phyloP scores from a whole-genome alignment of 2,888 invertebrate genomes.

The Cephus pygmeus region DNA sequence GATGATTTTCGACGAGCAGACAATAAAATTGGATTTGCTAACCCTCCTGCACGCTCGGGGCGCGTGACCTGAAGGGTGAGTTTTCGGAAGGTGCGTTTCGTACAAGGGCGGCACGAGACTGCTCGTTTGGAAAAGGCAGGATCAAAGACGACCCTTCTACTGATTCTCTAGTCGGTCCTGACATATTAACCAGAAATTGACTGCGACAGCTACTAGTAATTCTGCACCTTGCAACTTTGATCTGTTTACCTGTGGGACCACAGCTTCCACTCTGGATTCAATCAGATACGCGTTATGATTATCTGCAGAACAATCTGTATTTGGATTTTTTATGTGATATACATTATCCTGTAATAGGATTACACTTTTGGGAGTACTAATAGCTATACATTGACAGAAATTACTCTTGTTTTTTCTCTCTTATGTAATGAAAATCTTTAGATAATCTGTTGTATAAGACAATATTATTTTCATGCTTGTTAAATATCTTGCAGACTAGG shows the following conservation, averaged over 20 bases:
- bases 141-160: slow-evolving; percentile 48
- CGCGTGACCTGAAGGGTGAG: slow-evolving; percentile 43
- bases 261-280: slow-evolving; percentile 26
- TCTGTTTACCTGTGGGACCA: slow-evolving; percentile 41
- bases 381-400: no score
- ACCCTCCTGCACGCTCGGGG: slow-evolving; percentile 38
- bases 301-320: no score
- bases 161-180: slow-evolving; percentile 44
- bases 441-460: no score
- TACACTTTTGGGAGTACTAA: no score
- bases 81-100: slow-evolving; percentile 44
- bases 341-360: no score
- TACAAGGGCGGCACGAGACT: slow-evolving; percentile 23
- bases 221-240: slow-evolving; percentile 45
- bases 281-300: no score
- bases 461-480: no score
- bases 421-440: no score
- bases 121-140: slow-evolving; percentile 20
- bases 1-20: slow-evolving; percentile 27
- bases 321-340: no score
- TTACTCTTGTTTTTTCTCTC: no score
- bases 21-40: slow-evolving; percentile 54
- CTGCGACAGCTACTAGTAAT: slow-evolving; percentile 50
- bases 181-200: slow-evolving; percentile 58
- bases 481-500: no score